Conservation (phyloP, 2,113 vertebrate genomes). For the Anarhynchus alexandrinus region DNA sequence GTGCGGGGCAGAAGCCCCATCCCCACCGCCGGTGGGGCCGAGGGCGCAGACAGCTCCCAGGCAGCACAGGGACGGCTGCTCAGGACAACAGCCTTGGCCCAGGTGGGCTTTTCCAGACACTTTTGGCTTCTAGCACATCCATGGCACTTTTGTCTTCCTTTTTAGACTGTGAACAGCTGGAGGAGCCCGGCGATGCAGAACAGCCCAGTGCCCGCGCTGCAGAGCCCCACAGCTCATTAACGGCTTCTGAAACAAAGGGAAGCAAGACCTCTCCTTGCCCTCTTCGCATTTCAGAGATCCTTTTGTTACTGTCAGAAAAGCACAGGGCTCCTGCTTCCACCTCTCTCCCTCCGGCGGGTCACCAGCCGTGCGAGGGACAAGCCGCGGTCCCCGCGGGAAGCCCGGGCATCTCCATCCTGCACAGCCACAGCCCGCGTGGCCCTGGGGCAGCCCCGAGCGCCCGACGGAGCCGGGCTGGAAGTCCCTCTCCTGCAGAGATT, state of each 20-base stretch:
- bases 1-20: not conserved
- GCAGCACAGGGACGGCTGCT: not conserved
- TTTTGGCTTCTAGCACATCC: not conserved
- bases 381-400: accelerated
- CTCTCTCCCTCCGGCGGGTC: not conserved
- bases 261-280: not conserved
- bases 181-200: not conserved
- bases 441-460: not conserved
- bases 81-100: not conserved
- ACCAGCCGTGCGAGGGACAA: not conserved
- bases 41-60: not conserved
- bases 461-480: not conserved
- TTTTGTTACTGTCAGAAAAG: not conserved
- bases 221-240: not conserved
- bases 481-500: slow-evolving; percentile 15
- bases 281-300: not conserved
- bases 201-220: not conserved
- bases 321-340: not conserved
- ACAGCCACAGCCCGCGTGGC: not conserved
- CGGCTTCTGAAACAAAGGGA: not conserved
- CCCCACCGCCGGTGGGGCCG: not conserved
- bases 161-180: not conserved
- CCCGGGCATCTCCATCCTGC: accelerated
- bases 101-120: not conserved
- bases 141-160: not conserved